phyloP scores from a whole-genome alignment of 2,888 invertebrate species.

The Andrena marginata region DNA sequence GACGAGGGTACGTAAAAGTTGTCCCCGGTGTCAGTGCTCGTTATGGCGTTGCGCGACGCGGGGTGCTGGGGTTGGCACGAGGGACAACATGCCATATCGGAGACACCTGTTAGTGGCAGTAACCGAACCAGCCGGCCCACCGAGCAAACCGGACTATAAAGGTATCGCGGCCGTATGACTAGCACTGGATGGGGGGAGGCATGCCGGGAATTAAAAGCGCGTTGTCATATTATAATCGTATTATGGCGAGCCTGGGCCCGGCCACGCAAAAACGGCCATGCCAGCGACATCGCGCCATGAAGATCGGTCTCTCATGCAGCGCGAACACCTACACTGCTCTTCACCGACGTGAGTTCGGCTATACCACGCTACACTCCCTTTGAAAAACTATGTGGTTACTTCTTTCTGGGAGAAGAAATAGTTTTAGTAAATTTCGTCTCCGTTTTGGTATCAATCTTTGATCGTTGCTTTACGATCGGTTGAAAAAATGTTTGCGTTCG shows the following conservation, averaged over 20 bases:
- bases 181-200: conserved; percentile 68
- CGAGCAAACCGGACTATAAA: conserved; percentile 64
- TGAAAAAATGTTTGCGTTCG: too few species aligned
- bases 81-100: conserved; percentile 83
- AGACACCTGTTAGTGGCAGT: conserved; percentile 82
- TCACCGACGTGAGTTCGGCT: not conserved
- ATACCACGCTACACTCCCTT: not conserved
- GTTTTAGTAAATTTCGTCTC: not conserved
- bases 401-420: not conserved
- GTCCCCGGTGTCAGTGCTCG: conserved; percentile 68
- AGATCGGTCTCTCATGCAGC: conserved; percentile 62
- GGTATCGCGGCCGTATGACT: conserved; percentile 75
- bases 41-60: conserved; percentile 71
- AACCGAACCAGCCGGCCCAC: conserved; percentile 45
- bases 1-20: conserved; percentile 60
- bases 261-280: conserved; percentile 64
- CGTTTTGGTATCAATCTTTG: too few species aligned
- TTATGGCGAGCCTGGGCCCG: conserved; percentile 77
- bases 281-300: conserved; percentile 60
- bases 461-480: too few species aligned
- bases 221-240: conserved; percentile 82
- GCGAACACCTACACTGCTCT: conserved; percentile 41
- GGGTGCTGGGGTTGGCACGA: conserved; percentile 71
- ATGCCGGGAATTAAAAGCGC: conserved; percentile 82
- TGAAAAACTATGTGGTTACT: too few species aligned